Conservation (phyloP, 2,888 invertebrate species). For the Lumbricus terrestris region DNA sequence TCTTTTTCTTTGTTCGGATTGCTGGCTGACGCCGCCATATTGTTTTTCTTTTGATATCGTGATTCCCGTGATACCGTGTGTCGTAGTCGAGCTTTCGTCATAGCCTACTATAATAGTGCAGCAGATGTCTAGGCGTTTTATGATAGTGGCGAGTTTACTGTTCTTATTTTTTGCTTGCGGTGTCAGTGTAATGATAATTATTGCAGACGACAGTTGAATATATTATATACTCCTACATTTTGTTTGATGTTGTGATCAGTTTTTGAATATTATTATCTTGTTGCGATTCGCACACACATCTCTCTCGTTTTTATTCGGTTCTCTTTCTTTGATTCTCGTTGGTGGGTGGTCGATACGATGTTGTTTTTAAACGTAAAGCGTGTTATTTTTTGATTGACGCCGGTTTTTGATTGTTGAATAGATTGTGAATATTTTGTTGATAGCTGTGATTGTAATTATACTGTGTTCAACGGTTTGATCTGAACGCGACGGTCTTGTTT, state of each 20-base stretch:
- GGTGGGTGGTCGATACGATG: not conserved
- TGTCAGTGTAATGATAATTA: not conserved
- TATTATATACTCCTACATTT: not conserved
- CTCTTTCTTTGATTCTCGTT: not conserved
- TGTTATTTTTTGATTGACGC: not conserved
- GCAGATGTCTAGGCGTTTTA: not conserved
- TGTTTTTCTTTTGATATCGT: slow-evolving; percentile 15
- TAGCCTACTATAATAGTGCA: no score
- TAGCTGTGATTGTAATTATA: not conserved
- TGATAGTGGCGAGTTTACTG: not conserved
- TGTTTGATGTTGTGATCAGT: not conserved
- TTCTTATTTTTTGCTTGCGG: not conserved
- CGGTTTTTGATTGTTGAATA: not conserved
- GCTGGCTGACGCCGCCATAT: not conserved
- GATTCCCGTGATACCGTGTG: not conserved
- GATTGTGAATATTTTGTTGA: not conserved
- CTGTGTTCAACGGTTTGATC: not conserved
- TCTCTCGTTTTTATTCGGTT: not conserved
- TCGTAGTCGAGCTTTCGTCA: slow-evolving; percentile 5
- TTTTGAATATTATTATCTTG: not conserved
- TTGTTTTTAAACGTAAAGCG: not conserved
- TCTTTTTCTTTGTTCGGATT: not conserved
- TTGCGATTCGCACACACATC: not conserved
- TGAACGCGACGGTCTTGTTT: not conserved
- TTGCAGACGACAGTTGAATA: not conserved